Evolutionary conservation across 2,113 vertebrate species (phyloP).

Genomic region (Nothobranchius furzeri): DNA sequence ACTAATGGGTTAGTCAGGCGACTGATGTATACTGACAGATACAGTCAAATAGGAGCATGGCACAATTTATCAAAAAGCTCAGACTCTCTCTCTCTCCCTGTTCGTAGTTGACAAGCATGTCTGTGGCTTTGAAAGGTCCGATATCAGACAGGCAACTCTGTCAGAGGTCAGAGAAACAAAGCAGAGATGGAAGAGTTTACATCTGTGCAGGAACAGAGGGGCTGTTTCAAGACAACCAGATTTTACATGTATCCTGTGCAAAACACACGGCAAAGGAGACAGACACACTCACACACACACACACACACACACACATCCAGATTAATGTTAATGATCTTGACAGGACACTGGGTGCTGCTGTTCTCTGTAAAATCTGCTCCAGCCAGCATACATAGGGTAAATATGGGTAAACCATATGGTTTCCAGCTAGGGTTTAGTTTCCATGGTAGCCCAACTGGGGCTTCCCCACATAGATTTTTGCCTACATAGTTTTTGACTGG

Average conservation of each 20-base stretch:
- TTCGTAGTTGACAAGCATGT: slow-evolving; percentile 66
- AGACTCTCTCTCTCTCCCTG: slow-evolving; percentile 53
- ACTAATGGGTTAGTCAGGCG: slow-evolving; percentile 69
- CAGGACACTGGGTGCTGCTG: slow-evolving; percentile 46
- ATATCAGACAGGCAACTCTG: slow-evolving; percentile 37
- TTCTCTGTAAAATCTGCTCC: slow-evolving; percentile 3
- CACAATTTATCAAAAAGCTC: slow-evolving; percentile 75
- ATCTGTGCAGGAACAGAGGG: background rate
- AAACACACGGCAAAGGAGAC: slow-evolving; percentile 2
- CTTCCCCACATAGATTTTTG: too few species aligned
- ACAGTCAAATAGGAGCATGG: slow-evolving; percentile 46
- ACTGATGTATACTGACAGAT: slow-evolving; percentile 76
- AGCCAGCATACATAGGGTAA: too few species aligned
- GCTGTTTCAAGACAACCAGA: background rate
- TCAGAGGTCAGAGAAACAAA: slow-evolving; percentile 18
- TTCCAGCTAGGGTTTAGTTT: too few species aligned
- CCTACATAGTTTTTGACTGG: too few species aligned
- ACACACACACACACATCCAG: background rate
- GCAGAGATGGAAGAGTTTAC: slow-evolving; percentile 8
- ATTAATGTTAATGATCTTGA: slow-evolving; percentile 67
- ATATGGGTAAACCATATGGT: too few species aligned
- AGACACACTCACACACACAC: too few species aligned
- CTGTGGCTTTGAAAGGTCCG: slow-evolving; percentile 43
- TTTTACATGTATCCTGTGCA: background rate
- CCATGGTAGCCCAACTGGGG: too few species aligned